phyloP scores from a whole-genome alignment of 2,797 vertebrate species.

The Syncerus caffer region DNA sequence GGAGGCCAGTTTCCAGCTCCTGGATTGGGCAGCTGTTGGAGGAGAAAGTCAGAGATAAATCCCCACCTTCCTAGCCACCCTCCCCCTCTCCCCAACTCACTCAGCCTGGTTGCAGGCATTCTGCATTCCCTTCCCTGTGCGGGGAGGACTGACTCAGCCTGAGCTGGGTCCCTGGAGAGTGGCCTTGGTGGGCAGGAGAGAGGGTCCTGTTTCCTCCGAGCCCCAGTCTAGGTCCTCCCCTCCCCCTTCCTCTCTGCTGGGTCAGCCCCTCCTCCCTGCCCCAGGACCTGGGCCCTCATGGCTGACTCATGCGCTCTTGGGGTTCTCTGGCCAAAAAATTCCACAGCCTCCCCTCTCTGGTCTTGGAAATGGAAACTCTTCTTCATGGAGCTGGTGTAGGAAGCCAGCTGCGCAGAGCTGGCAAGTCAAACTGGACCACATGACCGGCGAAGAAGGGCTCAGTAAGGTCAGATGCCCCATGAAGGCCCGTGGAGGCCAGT shows the following conservation, averaged over 20 bases:
- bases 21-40: background rate
- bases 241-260: background rate
- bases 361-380: background rate
- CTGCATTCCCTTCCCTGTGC: background rate
- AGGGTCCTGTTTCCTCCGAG: background rate
- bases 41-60: background rate
- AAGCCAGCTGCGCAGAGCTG: background rate
- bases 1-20: background rate
- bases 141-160: background rate
- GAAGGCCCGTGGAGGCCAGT: accelerated
- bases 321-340: background rate
- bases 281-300: background rate
- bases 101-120: no score
- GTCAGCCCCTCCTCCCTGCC: background rate
- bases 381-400: background rate
- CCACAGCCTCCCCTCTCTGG: background rate
- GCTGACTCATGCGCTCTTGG: background rate
- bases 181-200: background rate
- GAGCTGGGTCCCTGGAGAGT: no score
- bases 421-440: background rate
- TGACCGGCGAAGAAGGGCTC: no score
- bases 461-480: background rate
- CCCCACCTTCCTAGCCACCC: background rate
- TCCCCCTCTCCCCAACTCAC: background rate
- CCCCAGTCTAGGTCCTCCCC: background rate